Base-by-base conservation (phyloP, 2,888 invertebrate genomes). In the Pristionchus mayeri region DNA sequence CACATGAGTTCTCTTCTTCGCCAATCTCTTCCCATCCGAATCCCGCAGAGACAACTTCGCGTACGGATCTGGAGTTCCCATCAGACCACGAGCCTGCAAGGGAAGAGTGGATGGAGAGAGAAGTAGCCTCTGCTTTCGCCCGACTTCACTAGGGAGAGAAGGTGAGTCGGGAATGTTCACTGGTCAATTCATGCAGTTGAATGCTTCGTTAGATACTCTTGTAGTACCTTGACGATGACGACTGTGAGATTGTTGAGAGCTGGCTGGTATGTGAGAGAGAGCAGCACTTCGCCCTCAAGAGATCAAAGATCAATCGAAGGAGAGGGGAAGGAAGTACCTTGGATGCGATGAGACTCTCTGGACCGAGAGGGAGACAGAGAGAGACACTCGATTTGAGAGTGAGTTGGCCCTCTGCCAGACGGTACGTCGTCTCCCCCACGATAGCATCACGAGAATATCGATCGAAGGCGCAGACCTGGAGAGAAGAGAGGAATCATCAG, bases 1-100 rank as follows among this genome's bases (percentile, higher is more conserved):
- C 79, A 98, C 98, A 93, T 98, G 98, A 0, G 98, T 98, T 95
- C 98, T 98, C 95, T 98, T 98, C 95, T 98, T 99, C 79, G 97
- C 97, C 91, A 98, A 96, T 88, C 98, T 95, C 93, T 98, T 98
- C n/a, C 97, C 97, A 34, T 63, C 84, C 60, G 87, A 88, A 94
- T 98, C 97, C 94, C 96, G 97, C 84, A 98, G 95, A 94, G 98
- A 98, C 94, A 99, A 97, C 94, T 99, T 99, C 79, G 98, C 98
- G 94, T 95, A 97, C 85, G 98, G 98, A 95, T 99, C 98, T 93
- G 94, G 76, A 86, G 37, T 50, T n/a, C 79, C 78, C 27, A 40
- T 34, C 2, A 81, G 81, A 24, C 81, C 81, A 37, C 81, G 81
- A 13, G 81, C 81, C 78, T 78, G 52, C 30, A 78, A 78, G 18